Percentiles rank a stretch among this genome's conserved stretches.
Conservation (phyloP, 1,140 invertebrate genomes). For the Sminthurinus signatus region DNA sequence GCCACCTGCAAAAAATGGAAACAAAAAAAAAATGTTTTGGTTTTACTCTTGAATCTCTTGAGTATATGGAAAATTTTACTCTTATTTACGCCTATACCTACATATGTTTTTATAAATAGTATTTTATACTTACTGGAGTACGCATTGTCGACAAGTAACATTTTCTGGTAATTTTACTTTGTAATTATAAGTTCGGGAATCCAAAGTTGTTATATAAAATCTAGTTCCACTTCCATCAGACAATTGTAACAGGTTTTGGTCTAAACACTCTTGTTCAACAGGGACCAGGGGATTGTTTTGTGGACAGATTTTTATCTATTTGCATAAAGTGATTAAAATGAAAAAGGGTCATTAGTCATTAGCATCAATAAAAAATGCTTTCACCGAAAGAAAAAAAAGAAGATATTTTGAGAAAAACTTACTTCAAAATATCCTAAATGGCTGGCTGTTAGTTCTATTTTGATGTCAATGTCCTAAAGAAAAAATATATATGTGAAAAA, state of each 20-base stretch:
- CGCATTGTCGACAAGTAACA: no score
- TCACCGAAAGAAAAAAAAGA: not conserved
- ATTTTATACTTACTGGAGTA: no score
- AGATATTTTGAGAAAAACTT: not conserved
- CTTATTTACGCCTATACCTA: no score
- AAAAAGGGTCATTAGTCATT: not conserved
- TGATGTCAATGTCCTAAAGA: slow-evolving; percentile 13
- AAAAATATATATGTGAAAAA: not conserved
- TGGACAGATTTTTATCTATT: slow-evolving; percentile 55
- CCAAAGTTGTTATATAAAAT: slow-evolving; percentile 36
- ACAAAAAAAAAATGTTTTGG: no score
- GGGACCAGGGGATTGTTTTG: slow-evolving; percentile 48
- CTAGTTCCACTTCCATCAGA: slow-evolving; percentile 46
- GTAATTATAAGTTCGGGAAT: no score
- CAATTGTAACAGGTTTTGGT: slow-evolving; percentile 50
- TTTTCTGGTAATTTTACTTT: no score
- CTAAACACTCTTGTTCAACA: slow-evolving; percentile 65
- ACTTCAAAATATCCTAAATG: not conserved
- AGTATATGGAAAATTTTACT: no score
- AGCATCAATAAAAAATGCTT: not conserved
- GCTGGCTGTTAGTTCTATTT: slow-evolving; percentile 18
- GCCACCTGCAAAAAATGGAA: no score
- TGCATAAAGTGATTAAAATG: not conserved
- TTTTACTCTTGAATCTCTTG: no score
- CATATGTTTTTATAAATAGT: no score